Base-by-base conservation (phyloP, 2,797 vertebrate genomes). In the Tiaroga cobitis region DNA sequence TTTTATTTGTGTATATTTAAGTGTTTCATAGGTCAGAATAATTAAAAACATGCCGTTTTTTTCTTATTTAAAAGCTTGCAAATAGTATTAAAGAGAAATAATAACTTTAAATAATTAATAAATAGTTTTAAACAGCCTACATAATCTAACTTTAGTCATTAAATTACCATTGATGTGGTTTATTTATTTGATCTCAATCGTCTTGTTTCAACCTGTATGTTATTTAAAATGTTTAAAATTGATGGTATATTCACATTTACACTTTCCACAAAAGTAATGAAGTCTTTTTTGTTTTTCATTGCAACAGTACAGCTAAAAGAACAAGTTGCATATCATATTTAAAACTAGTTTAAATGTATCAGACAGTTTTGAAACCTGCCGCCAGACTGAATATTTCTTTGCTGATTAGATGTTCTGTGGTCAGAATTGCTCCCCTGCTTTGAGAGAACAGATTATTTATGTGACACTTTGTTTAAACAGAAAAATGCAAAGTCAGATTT, bases 381-480 rank as follows among this genome's bases (percentile, higher is more conserved):
- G n/a, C n/a, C 73, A 75, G 73, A 16, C 11, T 68, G 63, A 51
- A 72, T 51, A 34, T n/a, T 46, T 37, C 76, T 73, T 19, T 73
- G 46, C 61, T 72, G 63, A 92, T 92, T 90, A 65, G 89, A 91
- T 93, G 92, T 89, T 88, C 88, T 88, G 92, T 89, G 94, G 91
- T 93, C 91, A 81, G 29, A 79, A 49, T 87, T 89, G 88, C 85
- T 82, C 34, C 81, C 79, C 85, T 8, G 56, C 81, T 87, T 91
- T 59, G 82, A 79, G 79, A 80, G 5, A 65, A 69, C 86, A 91
- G 92, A 93, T 94, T 95, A 94, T 93, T 94, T 93, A 89, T 90
- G 82, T 87, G 84, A 29, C 16, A 74, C 92, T 93, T 87, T 92
- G 90, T 91, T 93, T 90, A 91, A 61, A 73, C 77, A 90, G 91